These are phyloP conservation scores for Yasuhikotakia modesta DNA, from an alignment of 2,797 vertebrate species.

Conservation along the genomic window DNA sequence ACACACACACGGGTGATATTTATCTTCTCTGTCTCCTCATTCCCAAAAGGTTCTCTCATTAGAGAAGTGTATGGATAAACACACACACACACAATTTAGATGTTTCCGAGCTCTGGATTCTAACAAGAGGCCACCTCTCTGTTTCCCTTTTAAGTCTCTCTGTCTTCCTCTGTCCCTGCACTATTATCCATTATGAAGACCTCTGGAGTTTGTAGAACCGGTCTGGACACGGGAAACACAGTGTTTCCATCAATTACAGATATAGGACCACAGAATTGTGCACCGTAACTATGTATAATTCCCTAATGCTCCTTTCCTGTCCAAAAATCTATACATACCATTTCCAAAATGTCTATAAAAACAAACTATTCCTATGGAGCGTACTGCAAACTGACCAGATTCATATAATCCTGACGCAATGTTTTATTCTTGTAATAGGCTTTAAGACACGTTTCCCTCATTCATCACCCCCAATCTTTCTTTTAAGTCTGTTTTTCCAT, in stretches of 20 bases:
- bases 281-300: slow-evolving; percentile 16
- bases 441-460: background rate
- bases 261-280: background rate
- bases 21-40: slow-evolving; percentile 31
- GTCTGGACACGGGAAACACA: slow-evolving; percentile 23
- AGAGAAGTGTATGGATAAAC: slow-evolving; percentile 33
- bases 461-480: slow-evolving; percentile 9
- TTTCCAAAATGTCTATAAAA: slow-evolving; percentile 28
- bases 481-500: slow-evolving; percentile 11
- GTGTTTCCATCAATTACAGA: slow-evolving; percentile 27
- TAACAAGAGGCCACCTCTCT: slow-evolving; percentile 40
- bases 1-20: slow-evolving; percentile 36
- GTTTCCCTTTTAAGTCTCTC: slow-evolving; percentile 50
- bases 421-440: background rate
- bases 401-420: background rate
- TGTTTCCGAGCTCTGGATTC: slow-evolving; percentile 37
- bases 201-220: slow-evolving; percentile 27
- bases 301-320: slow-evolving; percentile 23
- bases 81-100: slow-evolving; percentile 40
- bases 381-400: background rate
- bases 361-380: background rate
- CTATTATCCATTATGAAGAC: background rate
- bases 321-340: slow-evolving; percentile 1
- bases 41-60: slow-evolving; percentile 40
- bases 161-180: slow-evolving; percentile 34